Base-by-base conservation (phyloP, 2,797 vertebrate species). In the Lates japonicus region DNA sequence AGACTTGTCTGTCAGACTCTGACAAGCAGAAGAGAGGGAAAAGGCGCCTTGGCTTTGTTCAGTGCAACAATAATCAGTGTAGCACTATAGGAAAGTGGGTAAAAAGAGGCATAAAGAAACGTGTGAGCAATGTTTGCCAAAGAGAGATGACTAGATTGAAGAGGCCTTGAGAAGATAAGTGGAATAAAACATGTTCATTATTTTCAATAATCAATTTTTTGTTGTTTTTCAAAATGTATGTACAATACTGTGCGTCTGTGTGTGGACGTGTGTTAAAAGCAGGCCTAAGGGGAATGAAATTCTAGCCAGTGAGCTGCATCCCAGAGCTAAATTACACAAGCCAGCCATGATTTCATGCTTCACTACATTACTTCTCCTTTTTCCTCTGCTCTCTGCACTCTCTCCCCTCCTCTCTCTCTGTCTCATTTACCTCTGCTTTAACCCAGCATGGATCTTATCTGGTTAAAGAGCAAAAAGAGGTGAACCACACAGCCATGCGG, bases 281-380 rank as follows among this genome's bases (percentile, higher is more conserved):
- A 89, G 87, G 90, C 90, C 90, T 83, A 63, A 74, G 90, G 94
- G 92, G 90, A 94, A 93, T 88, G 90, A 92, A 93, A 95, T 90
- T 86, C 90, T 83, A 83, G 86, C 91, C 92, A 87, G 87, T 92
- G 91, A 93, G 90, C 93, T 93, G 93, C 90, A 91, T 95, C 93
- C 94, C 87, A 87, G 88, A 94, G 94, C 91, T 91, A 95, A 95
- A 96, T 96, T 95, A 94, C 94, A 94, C 90, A 86, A 93, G 93
- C 94, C 92, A 89, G 92, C 93, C 90, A 90, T 95, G 95, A 96
- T 96, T 96, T 96, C 95, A 95, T 92, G 95, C 94, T 95, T 94
- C 93, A 91, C 91, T 92, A 92, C 92, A 88, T 94, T 87, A 94
- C 92, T 91, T 91, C 91, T 88, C 87, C 80, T 85, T 82, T 74